A percentile compares a stretch with the other conserved stretches of the same genome.
Conservation (phyloP, 2,113 vertebrate genomes). For the Gadus macrocephalus region DNA sequence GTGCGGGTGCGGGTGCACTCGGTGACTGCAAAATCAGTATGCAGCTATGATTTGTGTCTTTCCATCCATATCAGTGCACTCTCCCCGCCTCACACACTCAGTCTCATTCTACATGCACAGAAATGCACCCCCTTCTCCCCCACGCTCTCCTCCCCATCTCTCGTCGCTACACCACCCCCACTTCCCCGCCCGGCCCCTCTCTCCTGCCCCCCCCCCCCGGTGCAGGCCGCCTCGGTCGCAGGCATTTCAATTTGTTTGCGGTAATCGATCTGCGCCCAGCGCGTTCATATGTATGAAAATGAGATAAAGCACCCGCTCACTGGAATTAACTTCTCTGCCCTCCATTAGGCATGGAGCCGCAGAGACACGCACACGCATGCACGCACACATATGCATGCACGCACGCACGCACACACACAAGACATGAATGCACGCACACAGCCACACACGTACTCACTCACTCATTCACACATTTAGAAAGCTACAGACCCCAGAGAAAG, state of each 20-base stretch:
- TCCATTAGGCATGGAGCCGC: conserved; percentile 61
- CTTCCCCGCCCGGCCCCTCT: conserved; percentile 13
- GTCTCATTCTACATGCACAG: conserved; percentile 46
- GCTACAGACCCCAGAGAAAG: neutral
- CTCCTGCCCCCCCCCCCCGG: conserved; percentile 26
- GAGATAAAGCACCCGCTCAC: conserved; percentile 56
- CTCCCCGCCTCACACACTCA: conserved; percentile 55
- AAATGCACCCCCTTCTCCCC: conserved; percentile 20
- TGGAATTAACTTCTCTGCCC: conserved; percentile 70
- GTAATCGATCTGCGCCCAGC: conserved; percentile 65
- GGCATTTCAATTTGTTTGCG: conserved; percentile 68
- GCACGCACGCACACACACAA: neutral
- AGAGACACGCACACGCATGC: conserved; percentile 10
- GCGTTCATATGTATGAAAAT: conserved; percentile 71
- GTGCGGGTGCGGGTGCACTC: too few species aligned
- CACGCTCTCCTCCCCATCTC: conserved; percentile 1
- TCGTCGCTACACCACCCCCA: neutral
- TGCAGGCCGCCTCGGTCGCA: conserved; percentile 45
- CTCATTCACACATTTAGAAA: neutral
- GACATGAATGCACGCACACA: conserved; percentile 20
- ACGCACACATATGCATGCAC: neutral
- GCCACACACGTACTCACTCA: neutral
- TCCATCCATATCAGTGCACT: conserved; percentile 59
- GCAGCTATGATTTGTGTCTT: conserved; percentile 57
- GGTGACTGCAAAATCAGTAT: conserved; percentile 50